These are phyloP conservation scores for Nomada fabriciana DNA, from an alignment of 2,888 invertebrate genomes.

Conservation along the genomic window DNA sequence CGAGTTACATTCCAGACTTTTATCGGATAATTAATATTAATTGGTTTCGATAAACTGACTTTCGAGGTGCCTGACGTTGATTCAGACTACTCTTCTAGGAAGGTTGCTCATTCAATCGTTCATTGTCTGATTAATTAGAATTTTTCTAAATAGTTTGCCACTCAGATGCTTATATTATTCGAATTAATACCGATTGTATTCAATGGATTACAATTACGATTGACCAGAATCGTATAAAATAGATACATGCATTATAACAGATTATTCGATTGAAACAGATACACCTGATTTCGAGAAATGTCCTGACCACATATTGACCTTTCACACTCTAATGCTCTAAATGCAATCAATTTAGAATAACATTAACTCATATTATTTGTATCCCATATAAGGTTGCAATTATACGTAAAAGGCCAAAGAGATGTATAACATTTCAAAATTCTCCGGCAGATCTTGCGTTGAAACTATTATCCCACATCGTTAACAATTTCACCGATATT, in stretches of 20 bases:
- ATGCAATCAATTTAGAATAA: not conserved
- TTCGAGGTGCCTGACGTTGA: not conserved
- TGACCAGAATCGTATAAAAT: too few relatives aligned
- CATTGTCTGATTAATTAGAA: not conserved
- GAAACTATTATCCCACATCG: not conserved
- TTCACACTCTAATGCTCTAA: too few relatives aligned
- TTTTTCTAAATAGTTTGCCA: too few relatives aligned
- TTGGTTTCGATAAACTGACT: not conserved
- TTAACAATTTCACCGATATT: not conserved
- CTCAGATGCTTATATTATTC: too few relatives aligned
- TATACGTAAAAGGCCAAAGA: not conserved
- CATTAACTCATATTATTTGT: not conserved
- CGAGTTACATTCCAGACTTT: not conserved
- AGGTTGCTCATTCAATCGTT: not conserved
- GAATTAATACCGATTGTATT: too few relatives aligned
- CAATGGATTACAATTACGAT: too few relatives aligned
- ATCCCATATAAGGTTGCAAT: not conserved
- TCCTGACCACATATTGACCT: too few relatives aligned
- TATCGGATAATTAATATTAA: constrained; percentile 5
- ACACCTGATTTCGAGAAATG: too few relatives aligned
- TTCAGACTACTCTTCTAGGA: not conserved
- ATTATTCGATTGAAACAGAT: too few relatives aligned
- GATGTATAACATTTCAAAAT: not conserved
- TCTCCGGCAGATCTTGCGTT: not conserved
- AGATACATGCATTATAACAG: too few relatives aligned